Evolutionary conservation across 2,888 invertebrate species (phyloP).

Genomic region (Lobophora halterata): DNA sequence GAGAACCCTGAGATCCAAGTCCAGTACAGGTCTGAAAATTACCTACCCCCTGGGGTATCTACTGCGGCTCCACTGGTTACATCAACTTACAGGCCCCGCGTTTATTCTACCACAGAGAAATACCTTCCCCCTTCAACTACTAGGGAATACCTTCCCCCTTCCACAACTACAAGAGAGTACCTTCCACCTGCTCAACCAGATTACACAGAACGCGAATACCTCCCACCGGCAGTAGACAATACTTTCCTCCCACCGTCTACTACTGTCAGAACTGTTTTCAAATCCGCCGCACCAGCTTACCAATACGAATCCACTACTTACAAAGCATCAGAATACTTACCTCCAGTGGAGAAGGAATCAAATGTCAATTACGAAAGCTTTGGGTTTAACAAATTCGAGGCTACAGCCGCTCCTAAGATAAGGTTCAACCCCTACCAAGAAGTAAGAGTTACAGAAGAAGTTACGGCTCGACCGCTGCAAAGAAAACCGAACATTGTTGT

Average conservation of each 20-base stretch:
- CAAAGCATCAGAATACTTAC: conserved; percentile 55
- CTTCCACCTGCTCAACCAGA: conserved; percentile 34
- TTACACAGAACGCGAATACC: conserved; percentile 13
- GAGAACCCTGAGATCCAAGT: conserved; percentile 66
- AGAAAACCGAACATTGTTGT: conserved; percentile 70
- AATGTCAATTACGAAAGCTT: conserved; percentile 50
- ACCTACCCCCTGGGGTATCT: conserved; percentile 61
- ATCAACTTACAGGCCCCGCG: conserved; percentile 54
- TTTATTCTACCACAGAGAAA: conserved; percentile 47
- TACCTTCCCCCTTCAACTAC: conserved; percentile 39
- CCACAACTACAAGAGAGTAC: conserved; percentile 41
- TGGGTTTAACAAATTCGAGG: conserved; percentile 45
- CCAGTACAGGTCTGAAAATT: conserved; percentile 65
- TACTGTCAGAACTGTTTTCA: conserved; percentile 43
- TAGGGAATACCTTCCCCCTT: conserved; percentile 19
- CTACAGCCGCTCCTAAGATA: conserved; percentile 40
- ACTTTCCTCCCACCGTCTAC: conserved; percentile 44
- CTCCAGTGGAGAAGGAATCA: conserved; percentile 45
- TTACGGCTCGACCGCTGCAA: conserved; percentile 42
- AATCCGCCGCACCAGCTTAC: conserved; percentile 51
- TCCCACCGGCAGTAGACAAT: conserved; percentile 29
- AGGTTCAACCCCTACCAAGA: conserved; percentile 60
- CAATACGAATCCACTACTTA: conserved; percentile 53
- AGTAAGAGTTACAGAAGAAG: conserved; percentile 33
- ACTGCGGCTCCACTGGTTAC: conserved; percentile 44